phyloP scores from a whole-genome alignment of 2,113 vertebrate genomes.

The Artemisiospiza belli region DNA sequence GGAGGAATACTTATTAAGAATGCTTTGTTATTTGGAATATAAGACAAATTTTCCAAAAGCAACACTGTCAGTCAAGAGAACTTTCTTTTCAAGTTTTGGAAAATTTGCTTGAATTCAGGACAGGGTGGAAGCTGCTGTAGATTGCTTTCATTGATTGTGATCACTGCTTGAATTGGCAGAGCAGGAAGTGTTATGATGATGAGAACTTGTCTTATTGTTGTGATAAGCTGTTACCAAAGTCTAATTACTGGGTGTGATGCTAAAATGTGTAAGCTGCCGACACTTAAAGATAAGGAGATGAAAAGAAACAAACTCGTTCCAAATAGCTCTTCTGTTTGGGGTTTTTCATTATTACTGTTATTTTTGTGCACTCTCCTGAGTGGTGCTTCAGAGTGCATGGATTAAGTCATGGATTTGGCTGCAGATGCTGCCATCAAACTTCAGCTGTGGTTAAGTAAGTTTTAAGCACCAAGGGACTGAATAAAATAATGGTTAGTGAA shows the following conservation, averaged over 20 bases:
- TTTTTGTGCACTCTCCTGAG: not conserved
- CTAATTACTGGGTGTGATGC: slow-evolving; percentile 28
- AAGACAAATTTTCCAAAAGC: not conserved
- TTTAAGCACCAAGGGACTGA: not conserved
- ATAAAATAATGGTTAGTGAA: slow-evolving; percentile 1
- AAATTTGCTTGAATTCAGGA: not conserved
- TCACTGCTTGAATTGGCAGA: slow-evolving; percentile 43
- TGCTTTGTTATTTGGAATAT: not conserved
- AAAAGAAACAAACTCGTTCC: slow-evolving; percentile 30
- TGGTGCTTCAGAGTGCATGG: not conserved
- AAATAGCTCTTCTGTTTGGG: not conserved
- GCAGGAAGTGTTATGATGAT: slow-evolving; percentile 38
- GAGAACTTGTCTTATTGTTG: slow-evolving; percentile 52
- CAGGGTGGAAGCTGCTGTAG: not conserved
- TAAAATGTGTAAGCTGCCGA: slow-evolving; percentile 39
- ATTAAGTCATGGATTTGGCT: not conserved
- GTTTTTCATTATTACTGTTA: not conserved
- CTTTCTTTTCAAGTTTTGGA: not conserved
- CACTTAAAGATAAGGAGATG: slow-evolving; percentile 29
- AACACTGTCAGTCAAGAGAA: not conserved
- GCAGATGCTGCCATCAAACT: not conserved
- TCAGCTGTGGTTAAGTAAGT: not conserved
- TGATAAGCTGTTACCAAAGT: slow-evolving; percentile 49
- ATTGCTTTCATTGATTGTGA: slow-evolving; percentile 20
- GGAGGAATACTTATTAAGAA: not conserved